Conservation (phyloP, 2,113 vertebrate species). For the Aldabrachelys gigantea region DNA sequence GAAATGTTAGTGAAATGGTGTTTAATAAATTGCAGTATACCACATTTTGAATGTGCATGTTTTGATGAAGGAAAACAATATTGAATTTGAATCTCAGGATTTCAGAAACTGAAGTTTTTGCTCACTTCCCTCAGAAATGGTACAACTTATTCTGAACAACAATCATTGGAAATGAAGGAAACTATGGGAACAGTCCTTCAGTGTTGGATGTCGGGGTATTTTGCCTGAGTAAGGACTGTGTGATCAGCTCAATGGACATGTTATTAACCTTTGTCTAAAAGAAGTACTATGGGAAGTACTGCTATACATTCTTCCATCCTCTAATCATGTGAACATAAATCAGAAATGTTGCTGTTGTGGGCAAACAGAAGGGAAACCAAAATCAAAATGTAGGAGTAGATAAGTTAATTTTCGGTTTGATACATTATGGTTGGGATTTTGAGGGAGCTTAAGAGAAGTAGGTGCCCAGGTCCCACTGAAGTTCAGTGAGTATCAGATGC, state of each 20-base stretch:
- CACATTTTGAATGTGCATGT: neutral
- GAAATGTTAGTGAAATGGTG: neutral
- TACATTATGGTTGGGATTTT: neutral
- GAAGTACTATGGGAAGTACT: neutral
- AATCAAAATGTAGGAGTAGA: neutral
- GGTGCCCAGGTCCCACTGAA: neutral
- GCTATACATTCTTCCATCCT: neutral
- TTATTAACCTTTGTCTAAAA: neutral
- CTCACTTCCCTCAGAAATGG: conserved; percentile 26
- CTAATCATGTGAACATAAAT: neutral
- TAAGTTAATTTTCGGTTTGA: neutral
- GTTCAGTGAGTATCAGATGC: neutral
- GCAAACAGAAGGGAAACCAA: neutral
- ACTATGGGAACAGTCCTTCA: neutral
- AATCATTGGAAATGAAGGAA: conserved; percentile 14
- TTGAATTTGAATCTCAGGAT: conserved; percentile 48
- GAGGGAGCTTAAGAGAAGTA: neutral
- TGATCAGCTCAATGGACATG: neutral
- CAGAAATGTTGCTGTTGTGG: neutral
- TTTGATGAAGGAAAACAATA: conserved; percentile 42
- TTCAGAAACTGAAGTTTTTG: conserved; percentile 37
- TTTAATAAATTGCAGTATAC: neutral
- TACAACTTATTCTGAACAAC: conserved; percentile 18
- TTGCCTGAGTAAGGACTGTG: neutral
- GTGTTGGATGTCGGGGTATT: neutral